Conservation (phyloP, 2,113 vertebrate genomes). For the Cyphomyrus plagiostoma region DNA sequence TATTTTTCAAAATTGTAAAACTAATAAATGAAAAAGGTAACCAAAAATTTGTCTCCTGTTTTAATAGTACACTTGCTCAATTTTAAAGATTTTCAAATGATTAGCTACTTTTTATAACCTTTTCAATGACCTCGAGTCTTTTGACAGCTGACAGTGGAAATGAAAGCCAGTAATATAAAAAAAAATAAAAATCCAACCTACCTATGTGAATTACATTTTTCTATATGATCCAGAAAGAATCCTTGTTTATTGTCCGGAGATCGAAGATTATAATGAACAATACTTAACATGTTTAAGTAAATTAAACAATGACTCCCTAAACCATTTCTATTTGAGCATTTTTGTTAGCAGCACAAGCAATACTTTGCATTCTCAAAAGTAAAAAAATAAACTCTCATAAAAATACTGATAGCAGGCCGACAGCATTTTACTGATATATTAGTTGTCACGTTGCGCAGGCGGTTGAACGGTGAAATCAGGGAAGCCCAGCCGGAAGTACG, state of each 20-base stretch:
- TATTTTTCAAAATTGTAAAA: conserved; percentile 88
- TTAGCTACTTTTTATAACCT: neutral
- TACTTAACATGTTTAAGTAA: neutral
- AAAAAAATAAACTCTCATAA: neutral
- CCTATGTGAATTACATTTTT: neutral
- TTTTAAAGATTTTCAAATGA: neutral
- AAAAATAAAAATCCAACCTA: neutral
- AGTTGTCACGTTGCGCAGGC: no score
- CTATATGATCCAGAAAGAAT: neutral
- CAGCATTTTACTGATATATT: neutral
- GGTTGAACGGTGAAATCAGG: no score
- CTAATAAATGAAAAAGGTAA: conserved; percentile 75
- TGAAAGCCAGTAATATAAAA: neutral
- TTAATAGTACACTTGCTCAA: neutral
- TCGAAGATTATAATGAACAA: neutral
- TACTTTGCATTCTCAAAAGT: neutral
- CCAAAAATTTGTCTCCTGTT: neutral
- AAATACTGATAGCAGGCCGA: neutral
- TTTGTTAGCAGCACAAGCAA: neutral
- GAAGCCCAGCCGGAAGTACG: no score
- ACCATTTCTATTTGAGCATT: neutral
- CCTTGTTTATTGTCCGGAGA: neutral
- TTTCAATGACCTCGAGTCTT: neutral
- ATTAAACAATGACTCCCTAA: neutral
- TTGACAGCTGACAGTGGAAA: neutral